Base-by-base conservation (phyloP, 1,140 invertebrate species). In the Papilio xuthus region DNA sequence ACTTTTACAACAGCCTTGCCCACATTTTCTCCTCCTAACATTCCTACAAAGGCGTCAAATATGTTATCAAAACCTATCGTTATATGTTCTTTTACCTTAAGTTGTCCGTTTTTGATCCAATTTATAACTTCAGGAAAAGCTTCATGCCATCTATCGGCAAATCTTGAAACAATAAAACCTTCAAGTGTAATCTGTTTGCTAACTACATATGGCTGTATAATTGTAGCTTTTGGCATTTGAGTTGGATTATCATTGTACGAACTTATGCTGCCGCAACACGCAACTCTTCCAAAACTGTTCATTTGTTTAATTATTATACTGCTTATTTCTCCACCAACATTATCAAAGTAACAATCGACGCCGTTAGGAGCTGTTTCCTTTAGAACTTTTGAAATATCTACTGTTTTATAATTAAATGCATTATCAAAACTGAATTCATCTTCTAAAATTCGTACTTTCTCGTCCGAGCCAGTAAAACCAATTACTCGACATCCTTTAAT, bases 371-470 rank as follows among this genome's bases (percentile, higher is more conserved):
- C 96, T 28, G 92, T 93, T 85, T 95, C 86, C 79, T 94, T 94
- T 26, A 97, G 88, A 20, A 92, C 94, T 32, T 90, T 79, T 4
- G 87, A 83, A 20, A 97, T 78, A 79, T 96, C 87, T 10, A 91
- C 92, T 0, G 92, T 96, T 88, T 97, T 97, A 86, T 97, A 97
- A 90, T 97, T 97, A 79, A 96, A 95, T 1, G 94, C 96, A 81
- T 93, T 89, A 88, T 97, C 96, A 88, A 97, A 97, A n/a, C 95
- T 95, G 1, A 97, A 86, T 28, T 96, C 94, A 2, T 95, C 86
- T 67, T 95, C 95, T 0, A 97, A 85, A 96, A 96, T 97, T 80
- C 95, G 88, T 53, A 96, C 95, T 94, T 97, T 97, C 0, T 95
- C 95, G 77, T 97, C 95, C 1, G 95, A 85, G n/a, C 97, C 96